These are phyloP conservation scores for Coryphaenoides rupestris DNA, from an alignment of 2,113 vertebrate species.

Conservation along the genomic window DNA sequence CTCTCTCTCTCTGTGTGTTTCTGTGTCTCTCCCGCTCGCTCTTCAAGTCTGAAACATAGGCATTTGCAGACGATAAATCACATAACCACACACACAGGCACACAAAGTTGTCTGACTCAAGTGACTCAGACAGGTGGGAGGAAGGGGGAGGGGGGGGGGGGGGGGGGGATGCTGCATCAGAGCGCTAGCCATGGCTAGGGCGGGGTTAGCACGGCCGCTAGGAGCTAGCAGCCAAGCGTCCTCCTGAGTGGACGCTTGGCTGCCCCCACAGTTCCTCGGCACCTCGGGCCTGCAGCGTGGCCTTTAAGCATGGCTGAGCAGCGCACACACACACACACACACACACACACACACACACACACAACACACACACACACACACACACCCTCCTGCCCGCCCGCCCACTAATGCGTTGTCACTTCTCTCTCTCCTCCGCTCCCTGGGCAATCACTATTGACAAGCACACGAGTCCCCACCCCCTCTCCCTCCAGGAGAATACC, in stretches of 20 bases:
- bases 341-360: slow-evolving; percentile 6
- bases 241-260: slow-evolving; percentile 22
- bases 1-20: too few species aligned
- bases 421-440: slow-evolving; percentile 72
- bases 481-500: slow-evolving; percentile 78
- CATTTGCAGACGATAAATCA: too few species aligned
- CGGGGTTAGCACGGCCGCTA: background rate
- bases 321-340: slow-evolving; percentile 6
- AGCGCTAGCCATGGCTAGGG: too few species aligned
- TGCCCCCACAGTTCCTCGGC: slow-evolving; percentile 57
- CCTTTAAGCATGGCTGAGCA: slow-evolving; percentile 89
- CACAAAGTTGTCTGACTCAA: too few species aligned
- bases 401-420: slow-evolving; percentile 50
- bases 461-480: slow-evolving; percentile 61
- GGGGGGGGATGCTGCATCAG: too few species aligned
- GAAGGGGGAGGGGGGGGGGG: too few species aligned
- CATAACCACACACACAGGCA: too few species aligned
- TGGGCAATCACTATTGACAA: slow-evolving; percentile 1
- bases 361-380: slow-evolving; percentile 43
- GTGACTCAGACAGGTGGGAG: too few species aligned
- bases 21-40: too few species aligned
- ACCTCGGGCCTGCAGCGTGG: slow-evolving; percentile 81
- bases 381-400: too few species aligned
- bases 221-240: slow-evolving; percentile 2
- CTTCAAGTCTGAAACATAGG: too few species aligned